Conservation (phyloP, 2,888 invertebrate species). For the Ellobium chinense region DNA sequence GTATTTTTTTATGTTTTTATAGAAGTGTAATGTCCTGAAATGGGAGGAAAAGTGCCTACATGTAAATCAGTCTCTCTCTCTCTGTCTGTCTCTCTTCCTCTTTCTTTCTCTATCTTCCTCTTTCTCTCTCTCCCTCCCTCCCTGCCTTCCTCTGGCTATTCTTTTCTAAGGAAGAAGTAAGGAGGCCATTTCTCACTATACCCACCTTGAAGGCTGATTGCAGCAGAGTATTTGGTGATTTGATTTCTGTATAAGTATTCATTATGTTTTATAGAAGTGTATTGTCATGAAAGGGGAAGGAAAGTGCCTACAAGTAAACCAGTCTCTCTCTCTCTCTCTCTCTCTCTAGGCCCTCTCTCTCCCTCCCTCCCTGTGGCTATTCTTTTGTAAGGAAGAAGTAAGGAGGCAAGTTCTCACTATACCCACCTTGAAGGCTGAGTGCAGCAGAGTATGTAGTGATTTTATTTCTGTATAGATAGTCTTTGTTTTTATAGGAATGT, state of each 20-base stretch:
- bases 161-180: too few species aligned
- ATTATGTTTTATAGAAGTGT: too few species aligned
- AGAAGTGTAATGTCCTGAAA: not conserved
- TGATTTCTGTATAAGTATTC: too few species aligned
- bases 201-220: too few species aligned
- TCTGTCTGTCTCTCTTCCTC: slow-evolving; percentile 1
- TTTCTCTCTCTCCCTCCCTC: not conserved
- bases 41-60: not conserved
- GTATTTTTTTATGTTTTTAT: not conserved
- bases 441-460: too few species aligned
- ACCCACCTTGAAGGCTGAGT: too few species aligned
- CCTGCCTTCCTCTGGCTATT: not conserved
- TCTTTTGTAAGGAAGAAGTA: not conserved
- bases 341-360: not conserved
- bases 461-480: too few species aligned
- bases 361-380: not conserved
- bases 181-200: too few species aligned
- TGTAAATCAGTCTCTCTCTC: not conserved
- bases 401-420: too few species aligned
- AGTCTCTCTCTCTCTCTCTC: not conserved
- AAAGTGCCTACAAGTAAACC: not conserved
- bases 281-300: too few species aligned
- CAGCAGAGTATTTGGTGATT: too few species aligned
- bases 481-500: too few species aligned
- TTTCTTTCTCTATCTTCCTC: not conserved